phyloP scores from a whole-genome alignment of 2,797 vertebrate species.

The Ctenopoma kingsleyae region DNA sequence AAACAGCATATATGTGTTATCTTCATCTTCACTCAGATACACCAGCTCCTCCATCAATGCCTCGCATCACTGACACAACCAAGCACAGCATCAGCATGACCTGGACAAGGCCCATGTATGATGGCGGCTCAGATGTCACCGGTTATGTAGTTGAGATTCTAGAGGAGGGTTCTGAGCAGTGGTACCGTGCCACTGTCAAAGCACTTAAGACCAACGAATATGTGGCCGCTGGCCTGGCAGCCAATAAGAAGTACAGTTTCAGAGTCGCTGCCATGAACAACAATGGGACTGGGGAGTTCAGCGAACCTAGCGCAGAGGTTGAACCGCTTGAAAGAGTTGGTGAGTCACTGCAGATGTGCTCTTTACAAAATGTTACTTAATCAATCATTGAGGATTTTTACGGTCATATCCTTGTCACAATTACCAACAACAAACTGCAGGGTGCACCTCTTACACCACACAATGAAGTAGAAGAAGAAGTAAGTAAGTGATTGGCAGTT shows the following conservation, averaged over 20 bases:
- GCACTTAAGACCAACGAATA: constrained; percentile 89
- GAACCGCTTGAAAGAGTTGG: constrained; percentile 94
- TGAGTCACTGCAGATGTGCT: constrained; percentile 69
- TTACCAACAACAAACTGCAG: background rate
- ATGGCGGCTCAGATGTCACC: constrained; percentile 92
- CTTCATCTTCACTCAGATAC: constrained; percentile 85
- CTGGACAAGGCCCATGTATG: constrained; percentile 97
- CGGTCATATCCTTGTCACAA: background rate
- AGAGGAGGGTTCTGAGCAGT: constrained; percentile 93
- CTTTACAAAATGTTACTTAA: no score
- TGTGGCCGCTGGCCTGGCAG: constrained; percentile 89
- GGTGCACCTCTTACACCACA: background rate
- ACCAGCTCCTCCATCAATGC: constrained; percentile 93
- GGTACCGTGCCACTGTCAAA: constrained; percentile 93
- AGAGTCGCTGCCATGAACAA: constrained; percentile 93
- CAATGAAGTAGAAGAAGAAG: no score
- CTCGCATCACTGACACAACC: constrained; percentile 94
- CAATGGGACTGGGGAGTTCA: constrained; percentile 96
- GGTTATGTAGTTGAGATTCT: constrained; percentile 97
- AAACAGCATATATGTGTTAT: background rate
- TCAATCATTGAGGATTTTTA: background rate
- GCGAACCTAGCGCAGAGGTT: constrained; percentile 90
- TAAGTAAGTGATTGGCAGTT: no score
- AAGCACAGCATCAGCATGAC: constrained; percentile 95
- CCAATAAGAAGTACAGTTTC: constrained; percentile 93